These are phyloP conservation scores for Haliclystus octoradiatus DNA, from an alignment of 30 jellyfish, hydroid and myxozoan species.

Conservation along the genomic window DNA sequence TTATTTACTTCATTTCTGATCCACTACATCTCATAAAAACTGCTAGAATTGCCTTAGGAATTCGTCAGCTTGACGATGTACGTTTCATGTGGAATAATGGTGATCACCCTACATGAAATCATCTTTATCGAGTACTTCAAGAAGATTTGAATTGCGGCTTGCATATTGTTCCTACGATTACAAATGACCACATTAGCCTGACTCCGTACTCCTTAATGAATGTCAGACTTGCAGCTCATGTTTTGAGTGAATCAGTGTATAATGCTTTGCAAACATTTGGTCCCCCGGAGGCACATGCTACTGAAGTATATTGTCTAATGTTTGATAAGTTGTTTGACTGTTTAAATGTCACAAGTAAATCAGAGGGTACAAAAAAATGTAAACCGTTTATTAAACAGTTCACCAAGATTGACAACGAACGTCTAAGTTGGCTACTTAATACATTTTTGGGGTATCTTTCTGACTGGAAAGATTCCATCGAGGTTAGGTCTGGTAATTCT, in stretches of 20 bases:
- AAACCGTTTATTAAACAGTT: constrained; percentile 3
- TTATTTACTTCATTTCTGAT: constrained; percentile 35
- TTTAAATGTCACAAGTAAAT: neutral
- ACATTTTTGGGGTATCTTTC: neutral
- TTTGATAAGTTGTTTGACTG: neutral
- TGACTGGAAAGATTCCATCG: constrained; percentile 5
- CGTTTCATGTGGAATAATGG: constrained; percentile 49
- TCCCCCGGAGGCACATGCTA: constrained; percentile 12
- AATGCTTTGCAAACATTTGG: neutral
- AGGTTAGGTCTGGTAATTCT: constrained; percentile 1
- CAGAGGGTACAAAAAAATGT: neutral
- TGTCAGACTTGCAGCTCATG: too few species aligned
- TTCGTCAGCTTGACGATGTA: constrained; percentile 26
- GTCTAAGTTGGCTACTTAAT: constrained; percentile 6
- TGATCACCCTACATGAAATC: constrained; percentile 18
- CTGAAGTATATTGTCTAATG: neutral
- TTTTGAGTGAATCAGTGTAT: neutral
- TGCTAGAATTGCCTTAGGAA: constrained; percentile 37
- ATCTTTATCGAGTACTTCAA: too few species aligned
- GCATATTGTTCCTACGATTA: constrained; percentile 1
- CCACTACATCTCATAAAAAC: constrained; percentile 40
- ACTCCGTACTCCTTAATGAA: constrained; percentile 26
- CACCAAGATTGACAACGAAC: neutral
- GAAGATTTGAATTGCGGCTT: too few species aligned
- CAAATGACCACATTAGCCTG: constrained; percentile 18